These are phyloP conservation scores for Rhodeus uyekii DNA, from an alignment of 2,797 vertebrate genomes.

Conservation along the genomic window DNA sequence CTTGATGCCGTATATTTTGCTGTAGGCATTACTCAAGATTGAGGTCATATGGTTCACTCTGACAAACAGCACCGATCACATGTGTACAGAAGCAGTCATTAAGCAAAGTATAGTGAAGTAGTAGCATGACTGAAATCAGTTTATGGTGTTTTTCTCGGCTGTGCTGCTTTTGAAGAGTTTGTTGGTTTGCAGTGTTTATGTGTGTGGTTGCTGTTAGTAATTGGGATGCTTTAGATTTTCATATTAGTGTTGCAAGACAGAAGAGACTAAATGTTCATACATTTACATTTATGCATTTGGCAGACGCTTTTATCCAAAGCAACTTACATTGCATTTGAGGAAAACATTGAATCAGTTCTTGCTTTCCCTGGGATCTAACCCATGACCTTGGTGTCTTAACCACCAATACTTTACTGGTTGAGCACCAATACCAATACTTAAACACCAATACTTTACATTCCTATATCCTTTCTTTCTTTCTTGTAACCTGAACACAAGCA, in stretches of 20 bases:
- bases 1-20: background rate
- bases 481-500: too few relatives aligned
- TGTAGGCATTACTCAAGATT: background rate
- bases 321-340: too few relatives aligned
- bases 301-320: too few relatives aligned
- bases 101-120: background rate
- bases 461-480: too few relatives aligned
- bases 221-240: background rate
- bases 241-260: background rate
- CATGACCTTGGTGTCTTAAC: too few relatives aligned
- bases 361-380: too few relatives aligned
- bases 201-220: background rate
- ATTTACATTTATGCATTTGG: too few relatives aligned
- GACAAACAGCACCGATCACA: slow-evolving; percentile 6
- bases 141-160: background rate
- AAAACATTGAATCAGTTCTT: too few relatives aligned
- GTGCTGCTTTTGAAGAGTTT: background rate
- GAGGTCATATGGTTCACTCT: background rate
- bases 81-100: background rate
- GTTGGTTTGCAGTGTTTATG: background rate
- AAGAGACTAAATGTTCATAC: background rate
- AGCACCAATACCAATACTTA: too few relatives aligned
- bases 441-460: too few relatives aligned
- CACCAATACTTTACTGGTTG: too few relatives aligned
- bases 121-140: background rate